Conservation (phyloP, 1,140 invertebrate genomes). For the Lysiphlebus fabarum region DNA sequence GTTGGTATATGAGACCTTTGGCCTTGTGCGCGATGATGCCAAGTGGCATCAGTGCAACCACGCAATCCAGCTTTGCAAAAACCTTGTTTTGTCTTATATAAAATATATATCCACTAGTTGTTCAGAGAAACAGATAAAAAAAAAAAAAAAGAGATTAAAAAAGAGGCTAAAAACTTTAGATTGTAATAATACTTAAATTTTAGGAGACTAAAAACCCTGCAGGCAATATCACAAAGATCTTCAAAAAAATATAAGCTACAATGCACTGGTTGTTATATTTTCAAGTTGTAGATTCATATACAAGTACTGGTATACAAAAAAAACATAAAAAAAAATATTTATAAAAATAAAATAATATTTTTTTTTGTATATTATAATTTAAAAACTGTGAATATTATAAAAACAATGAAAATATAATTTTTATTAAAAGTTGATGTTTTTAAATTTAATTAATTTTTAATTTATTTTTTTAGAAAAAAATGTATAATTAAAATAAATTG, state of each 20-base stretch:
- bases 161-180: not conserved
- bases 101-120: conserved; percentile 10
- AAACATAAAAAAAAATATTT: too few relatives aligned
- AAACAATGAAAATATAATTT: too few relatives aligned
- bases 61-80: not conserved
- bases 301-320: too few relatives aligned
- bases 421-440: too few relatives aligned
- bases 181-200: conserved; percentile 25
- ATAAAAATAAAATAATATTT: too few relatives aligned
- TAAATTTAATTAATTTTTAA: too few relatives aligned
- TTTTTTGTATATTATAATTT: too few relatives aligned
- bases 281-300: too few relatives aligned
- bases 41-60: conserved; percentile 11
- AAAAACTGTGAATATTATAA: too few relatives aligned
- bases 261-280: not conserved
- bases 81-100: not conserved
- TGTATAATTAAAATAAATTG: too few relatives aligned
- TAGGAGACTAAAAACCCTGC: conserved; percentile 10
- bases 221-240: conserved; percentile 3
- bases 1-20: not conserved
- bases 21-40: conserved; percentile 10
- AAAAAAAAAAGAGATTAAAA: not conserved
- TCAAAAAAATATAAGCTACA: conserved; percentile 20
- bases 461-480: too few relatives aligned
- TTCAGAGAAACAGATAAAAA: not conserved